Conservation (phyloP, 2,113 vertebrate genomes). For the Rutilus rutilus region DNA sequence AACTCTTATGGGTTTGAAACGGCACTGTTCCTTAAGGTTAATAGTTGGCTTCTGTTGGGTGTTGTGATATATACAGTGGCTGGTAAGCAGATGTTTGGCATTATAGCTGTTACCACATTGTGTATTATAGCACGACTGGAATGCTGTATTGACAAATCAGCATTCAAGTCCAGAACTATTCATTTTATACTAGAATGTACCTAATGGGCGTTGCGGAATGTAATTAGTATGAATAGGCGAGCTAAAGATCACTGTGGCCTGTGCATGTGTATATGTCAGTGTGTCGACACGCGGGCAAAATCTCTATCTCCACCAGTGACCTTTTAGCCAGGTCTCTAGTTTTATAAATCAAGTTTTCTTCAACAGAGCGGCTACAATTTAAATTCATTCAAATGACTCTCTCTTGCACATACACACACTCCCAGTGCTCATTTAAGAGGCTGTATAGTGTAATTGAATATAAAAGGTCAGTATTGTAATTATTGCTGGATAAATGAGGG, state of each 20-base stretch:
- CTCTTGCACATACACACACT: conserved; percentile 33
- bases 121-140: neutral
- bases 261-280: conserved; percentile 38
- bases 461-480: conserved; percentile 64
- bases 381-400: conserved; percentile 52
- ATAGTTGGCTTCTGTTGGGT: neutral
- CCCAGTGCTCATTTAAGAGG: conserved; percentile 51
- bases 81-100: neutral
- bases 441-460: conserved; percentile 62
- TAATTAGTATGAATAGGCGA: conserved; percentile 34
- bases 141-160: conserved; percentile 3
- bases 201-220: conserved; percentile 6
- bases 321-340: conserved; percentile 52
- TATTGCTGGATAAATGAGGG: conserved; percentile 61
- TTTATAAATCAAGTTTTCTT: conserved; percentile 57
- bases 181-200: conserved; percentile 22
- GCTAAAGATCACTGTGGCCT: conserved; percentile 12
- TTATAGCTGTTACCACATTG: neutral
- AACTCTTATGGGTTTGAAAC: neutral
- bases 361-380: conserved; percentile 49
- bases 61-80: neutral
- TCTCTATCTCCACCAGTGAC: conserved; percentile 50
- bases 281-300: conserved; percentile 17
- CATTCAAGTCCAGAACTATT: conserved; percentile 13
- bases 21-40: neutral